Evolutionary conservation across 1,140 invertebrate species (phyloP).

Genomic region (Drosophila trapezifrons): DNA sequence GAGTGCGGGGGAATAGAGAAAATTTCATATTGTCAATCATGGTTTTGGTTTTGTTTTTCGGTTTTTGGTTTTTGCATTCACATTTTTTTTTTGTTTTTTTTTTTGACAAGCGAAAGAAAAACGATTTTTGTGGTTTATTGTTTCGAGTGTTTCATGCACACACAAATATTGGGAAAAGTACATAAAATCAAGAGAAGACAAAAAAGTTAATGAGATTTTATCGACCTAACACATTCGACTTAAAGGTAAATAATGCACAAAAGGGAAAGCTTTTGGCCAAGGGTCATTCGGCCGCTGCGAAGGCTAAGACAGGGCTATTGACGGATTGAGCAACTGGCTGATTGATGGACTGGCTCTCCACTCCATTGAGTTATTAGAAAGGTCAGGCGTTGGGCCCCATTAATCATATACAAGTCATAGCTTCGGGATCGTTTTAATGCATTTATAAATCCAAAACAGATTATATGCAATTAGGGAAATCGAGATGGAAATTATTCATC

Average conservation of each 20-base stretch:
- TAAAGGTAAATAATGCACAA: slow-evolving; percentile 47
- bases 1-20: slow-evolving; percentile 44
- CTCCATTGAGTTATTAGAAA: slow-evolving; percentile 38
- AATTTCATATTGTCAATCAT: slow-evolving; percentile 55
- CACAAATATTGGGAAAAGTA: slow-evolving; percentile 31
- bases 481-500: background rate
- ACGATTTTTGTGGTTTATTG: slow-evolving; percentile 63
- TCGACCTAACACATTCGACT: slow-evolving; percentile 26
- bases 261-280: slow-evolving; percentile 50
- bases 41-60: slow-evolving; percentile 32
- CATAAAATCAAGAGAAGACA: slow-evolving; percentile 54
- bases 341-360: slow-evolving; percentile 25
- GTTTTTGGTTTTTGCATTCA: slow-evolving; percentile 60
- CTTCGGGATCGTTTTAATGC: slow-evolving; percentile 7
- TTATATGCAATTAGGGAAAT: slow-evolving; percentile 5
- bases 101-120: slow-evolving; percentile 46
- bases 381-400: slow-evolving; percentile 16
- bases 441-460: slow-evolving; percentile 18
- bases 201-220: slow-evolving; percentile 71
- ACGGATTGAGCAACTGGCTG: slow-evolving; percentile 34
- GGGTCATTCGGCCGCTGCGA: slow-evolving; percentile 22
- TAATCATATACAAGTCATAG: slow-evolving; percentile 3
- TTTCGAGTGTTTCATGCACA: slow-evolving; percentile 40
- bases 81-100: slow-evolving; percentile 26
- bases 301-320: slow-evolving; percentile 30